Base-by-base conservation (phyloP, 2,888 invertebrate species). In the Heliconius ismenius region DNA sequence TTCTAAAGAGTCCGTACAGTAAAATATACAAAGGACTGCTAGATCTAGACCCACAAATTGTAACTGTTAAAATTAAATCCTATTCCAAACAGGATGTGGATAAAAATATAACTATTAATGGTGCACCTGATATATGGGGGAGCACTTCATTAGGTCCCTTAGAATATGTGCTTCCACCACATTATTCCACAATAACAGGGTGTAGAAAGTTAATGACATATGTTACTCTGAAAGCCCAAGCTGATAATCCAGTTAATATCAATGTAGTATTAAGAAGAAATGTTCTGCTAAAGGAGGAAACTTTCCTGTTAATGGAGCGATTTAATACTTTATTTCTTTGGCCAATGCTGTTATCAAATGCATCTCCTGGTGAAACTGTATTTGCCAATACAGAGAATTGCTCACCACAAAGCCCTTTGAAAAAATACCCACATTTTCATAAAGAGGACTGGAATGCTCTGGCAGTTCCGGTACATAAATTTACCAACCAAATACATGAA, bases 151-250 rank as follows among this genome's bases (percentile, higher is more conserved):
- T 86, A 76, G 77, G 78, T 28, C 72, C 74, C 2, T 70, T 82
- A 43, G 82, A 82, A 21, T 87, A 87, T 87, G 87, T 92, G 6
- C 79, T 92, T 0, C 92, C 92, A 26, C 91, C 92, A 18, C 86
- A 90, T 77, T 89, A 89, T 80, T 83, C 88, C 4, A 90, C 89
- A 60, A 87, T 92, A 54, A 91, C 87, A 54, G 93, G 90, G 0
- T 90, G 89, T 76, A 89, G 84, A 82, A 85, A 86, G 75, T 77
- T 93, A 78, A 87, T 91, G 86, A 76, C 84, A 11, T 83, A 83
- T 83, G 80, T 86, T 9, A 78, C 80, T 62, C 11, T 79, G 18
- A 83, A 77, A 67, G 43, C 79, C 18, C 74, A 68, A 7, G 79
- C 79, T 58, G 81, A 82, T 6, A 68, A 75, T 36, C 10, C 64